Evolutionary conservation across 2,113 vertebrate genomes (phyloP).

Genomic region (Chlamydotis undulata): DNA sequence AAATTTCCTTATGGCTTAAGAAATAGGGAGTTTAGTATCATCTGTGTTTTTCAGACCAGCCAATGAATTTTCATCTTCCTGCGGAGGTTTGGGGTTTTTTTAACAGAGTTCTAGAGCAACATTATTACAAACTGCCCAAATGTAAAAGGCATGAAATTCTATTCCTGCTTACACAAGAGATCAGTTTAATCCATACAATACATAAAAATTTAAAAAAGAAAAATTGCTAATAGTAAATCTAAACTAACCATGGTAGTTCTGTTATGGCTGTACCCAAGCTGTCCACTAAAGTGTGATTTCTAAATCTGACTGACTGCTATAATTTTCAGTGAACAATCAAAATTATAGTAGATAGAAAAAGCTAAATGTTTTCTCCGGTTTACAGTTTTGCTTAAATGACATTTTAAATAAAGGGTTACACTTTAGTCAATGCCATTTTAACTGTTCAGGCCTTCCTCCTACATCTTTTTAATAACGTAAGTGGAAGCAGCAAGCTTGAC

Average conservation of each 20-base stretch:
- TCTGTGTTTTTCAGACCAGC: not conserved
- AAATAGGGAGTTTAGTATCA: not conserved
- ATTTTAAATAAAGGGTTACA: constrained; percentile 7
- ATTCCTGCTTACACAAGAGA: not conserved
- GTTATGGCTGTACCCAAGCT: not conserved
- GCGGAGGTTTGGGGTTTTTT: not conserved
- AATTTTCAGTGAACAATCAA: not conserved
- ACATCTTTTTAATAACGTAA: constrained; percentile 15
- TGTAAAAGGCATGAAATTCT: not conserved
- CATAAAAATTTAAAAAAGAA: not conserved
- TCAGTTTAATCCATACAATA: not conserved
- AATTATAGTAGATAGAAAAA: not conserved
- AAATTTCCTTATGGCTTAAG: not conserved
- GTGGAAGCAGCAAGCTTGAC: not conserved
- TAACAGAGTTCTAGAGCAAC: not conserved
- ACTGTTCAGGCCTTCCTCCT: not conserved
- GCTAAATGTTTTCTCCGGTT: not conserved
- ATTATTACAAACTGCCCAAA: not conserved
- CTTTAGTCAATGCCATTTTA: constrained; percentile 14
- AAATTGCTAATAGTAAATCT: not conserved
- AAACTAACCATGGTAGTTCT: not conserved
- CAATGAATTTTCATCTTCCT: not conserved
- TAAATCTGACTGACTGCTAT: not conserved
- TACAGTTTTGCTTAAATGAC: not conserved
- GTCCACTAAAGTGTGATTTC: not conserved